These are phyloP conservation scores for Carassius gibelio DNA, from an alignment of 2,113 vertebrate genomes.

Conservation along the genomic window DNA sequence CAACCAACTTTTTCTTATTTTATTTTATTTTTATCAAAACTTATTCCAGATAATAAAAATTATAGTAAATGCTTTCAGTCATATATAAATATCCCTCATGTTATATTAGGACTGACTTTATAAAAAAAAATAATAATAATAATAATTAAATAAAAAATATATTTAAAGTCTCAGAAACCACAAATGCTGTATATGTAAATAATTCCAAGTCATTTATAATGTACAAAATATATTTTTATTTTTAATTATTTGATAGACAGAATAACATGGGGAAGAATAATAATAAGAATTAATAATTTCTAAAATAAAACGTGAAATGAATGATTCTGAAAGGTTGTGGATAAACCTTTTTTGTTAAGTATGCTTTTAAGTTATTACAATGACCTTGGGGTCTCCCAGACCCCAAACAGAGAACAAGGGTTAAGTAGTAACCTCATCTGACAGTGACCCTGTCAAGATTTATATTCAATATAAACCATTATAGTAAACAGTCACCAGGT, in stretches of 20 bases:
- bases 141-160: no score
- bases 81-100: neutral
- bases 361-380: neutral
- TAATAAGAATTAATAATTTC: neutral
- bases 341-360: neutral
- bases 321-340: neutral
- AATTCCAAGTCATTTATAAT: neutral
- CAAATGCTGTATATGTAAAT: neutral
- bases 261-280: neutral
- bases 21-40: neutral
- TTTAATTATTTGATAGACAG: neutral
- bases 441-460: slow-evolving; percentile 12
- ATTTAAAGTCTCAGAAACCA: neutral
- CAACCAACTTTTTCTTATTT: neutral
- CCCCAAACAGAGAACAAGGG: slow-evolving; percentile 5
- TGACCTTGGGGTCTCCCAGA: slow-evolving; percentile 5
- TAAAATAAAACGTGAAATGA: no score
- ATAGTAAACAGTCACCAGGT: slow-evolving; percentile 62
- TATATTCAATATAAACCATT: slow-evolving; percentile 7
- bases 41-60: neutral
- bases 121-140: no score
- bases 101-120: no score
- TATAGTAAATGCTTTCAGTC: neutral
- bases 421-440: neutral
- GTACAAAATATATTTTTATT: neutral